Base-by-base conservation (phyloP, 2,113 vertebrate genomes). In the Rhadina sibilatrix region DNA sequence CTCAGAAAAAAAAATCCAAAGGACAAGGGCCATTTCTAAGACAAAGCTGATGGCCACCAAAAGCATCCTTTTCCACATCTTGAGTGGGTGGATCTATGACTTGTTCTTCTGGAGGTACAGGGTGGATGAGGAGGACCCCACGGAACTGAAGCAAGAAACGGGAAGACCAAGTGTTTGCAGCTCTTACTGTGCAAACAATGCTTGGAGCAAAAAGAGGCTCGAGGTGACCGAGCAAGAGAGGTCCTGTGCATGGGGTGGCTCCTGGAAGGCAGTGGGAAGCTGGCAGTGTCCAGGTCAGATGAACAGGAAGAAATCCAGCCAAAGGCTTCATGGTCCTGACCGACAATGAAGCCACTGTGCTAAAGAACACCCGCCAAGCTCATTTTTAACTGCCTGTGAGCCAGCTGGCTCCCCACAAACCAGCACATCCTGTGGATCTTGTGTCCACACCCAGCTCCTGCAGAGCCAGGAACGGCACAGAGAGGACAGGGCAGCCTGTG, bases 331-430 rank as follows among this genome's bases (percentile, higher is more conserved):
- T 19, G 56, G 54, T 74, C 24, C 82, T 74, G 46, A 88, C 56
- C 60, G 74, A 86, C 64, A 90, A 65, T 61, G 53, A 80, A 71
- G 59, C 50, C 79, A 59, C 64, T 83, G 76, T 93, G 76, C 76
- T 96, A 81, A 86, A 76, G 85, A 83, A 22, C 28, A 89, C 37
- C 13, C n/a, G 19, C 25, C 63, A 83, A 63, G 7, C 35, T 93
- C 6, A 54, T 80, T 86, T 92, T 50, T 52, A 77, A 86, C 71
- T 80, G 78, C 90, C 82, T 76, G 11, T 18, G 61, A 77, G 85
- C 37, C 78, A 93, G 63, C 63, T 93, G 88, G 60, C 75, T 93
- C 71, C 70, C 82, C 79, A 81, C 66, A 94, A 66, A 90, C 82
- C 85, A 94, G 44, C n/a, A 74, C 28, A 81, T 63, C 75, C 90